phyloP scores from a whole-genome alignment of 2,797 vertebrate genomes.

The Borostomias antarcticus region DNA sequence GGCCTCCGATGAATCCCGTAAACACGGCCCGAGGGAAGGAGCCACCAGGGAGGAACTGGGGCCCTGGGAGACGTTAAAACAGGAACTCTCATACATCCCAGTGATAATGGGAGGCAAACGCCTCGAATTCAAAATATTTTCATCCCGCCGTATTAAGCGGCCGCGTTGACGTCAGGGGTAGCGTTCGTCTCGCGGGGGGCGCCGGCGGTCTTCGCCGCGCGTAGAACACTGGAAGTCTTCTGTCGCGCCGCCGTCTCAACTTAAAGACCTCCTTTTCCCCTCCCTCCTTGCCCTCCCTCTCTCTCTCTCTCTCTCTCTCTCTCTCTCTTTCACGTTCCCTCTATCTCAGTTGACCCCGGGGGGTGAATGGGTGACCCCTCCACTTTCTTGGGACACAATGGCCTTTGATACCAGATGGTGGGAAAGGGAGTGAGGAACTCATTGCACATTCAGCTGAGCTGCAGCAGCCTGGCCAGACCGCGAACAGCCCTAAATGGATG shows the following conservation, averaged over 20 bases:
- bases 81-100: constrained; percentile 34
- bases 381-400: constrained; percentile 89
- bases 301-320: constrained; percentile 66
- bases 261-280: constrained; percentile 5
- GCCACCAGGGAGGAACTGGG: constrained; percentile 8
- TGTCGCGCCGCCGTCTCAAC: constrained; percentile 55
- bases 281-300: constrained; percentile 59
- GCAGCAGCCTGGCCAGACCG: constrained; percentile 81
- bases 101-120: constrained; percentile 55
- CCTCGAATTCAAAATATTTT: constrained; percentile 78
- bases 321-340: constrained; percentile 69
- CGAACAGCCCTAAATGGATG: constrained; percentile 83
- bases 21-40: constrained; percentile 22
- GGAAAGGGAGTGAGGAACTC: constrained; percentile 84
- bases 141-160: constrained; percentile 67
- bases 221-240: constrained; percentile 19
- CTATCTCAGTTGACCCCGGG: constrained; percentile 74
- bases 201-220: constrained; percentile 67
- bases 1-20: constrained; percentile 7
- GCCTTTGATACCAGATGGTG: constrained; percentile 91
- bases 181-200: too few relatives aligned
- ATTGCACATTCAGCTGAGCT: constrained; percentile 86
- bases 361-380: constrained; percentile 85
- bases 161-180: constrained; percentile 72
- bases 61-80: constrained; percentile 10